A percentile compares a stretch with the other conserved stretches of the same genome.
Evolutionary conservation across 2,888 invertebrate species (phyloP).

Genomic region (Listrodromus nycthemerus): DNA sequence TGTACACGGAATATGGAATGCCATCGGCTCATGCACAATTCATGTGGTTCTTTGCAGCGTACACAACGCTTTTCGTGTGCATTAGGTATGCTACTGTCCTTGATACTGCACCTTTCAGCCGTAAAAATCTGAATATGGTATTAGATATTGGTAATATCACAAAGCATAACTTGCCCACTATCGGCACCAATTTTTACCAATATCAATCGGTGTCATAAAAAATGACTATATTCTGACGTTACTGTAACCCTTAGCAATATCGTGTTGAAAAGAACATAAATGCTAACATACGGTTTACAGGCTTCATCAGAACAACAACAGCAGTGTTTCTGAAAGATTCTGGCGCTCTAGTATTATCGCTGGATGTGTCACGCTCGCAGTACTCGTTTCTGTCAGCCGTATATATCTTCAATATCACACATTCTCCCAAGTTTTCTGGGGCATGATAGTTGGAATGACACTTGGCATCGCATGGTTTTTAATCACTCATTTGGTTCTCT

Average conservation of each 20-base stretch:
- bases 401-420: slow-evolving; percentile 96
- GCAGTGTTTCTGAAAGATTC: slow-evolving; percentile 90
- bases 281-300: slow-evolving; percentile 85
- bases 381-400: slow-evolving; percentile 89
- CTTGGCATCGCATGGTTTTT: slow-evolving; percentile 94
- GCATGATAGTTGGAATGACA: slow-evolving; percentile 90
- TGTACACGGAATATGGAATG: slow-evolving; percentile 94
- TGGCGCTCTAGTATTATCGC: slow-evolving; percentile 89
- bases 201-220: not conserved
- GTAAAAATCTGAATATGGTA: not conserved
- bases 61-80: slow-evolving; percentile 93
- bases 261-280: not conserved
- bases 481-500: slow-evolving; percentile 91
- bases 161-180: not conserved
- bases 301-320: slow-evolving; percentile 93
- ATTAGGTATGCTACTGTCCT: slow-evolving; percentile 88
- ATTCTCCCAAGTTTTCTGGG: slow-evolving; percentile 92
- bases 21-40: slow-evolving; percentile 97
- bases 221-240: not conserved
- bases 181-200: not conserved
- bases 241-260: not conserved
- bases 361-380: slow-evolving; percentile 87
- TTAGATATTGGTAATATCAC: no score
- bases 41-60: slow-evolving; percentile 95
- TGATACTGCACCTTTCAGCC: not conserved